A percentile compares a stretch with the other conserved stretches of the same genome.
Conservation (phyloP, 2,113 vertebrate genomes). For the Ptychochromis oligacanthus region DNA sequence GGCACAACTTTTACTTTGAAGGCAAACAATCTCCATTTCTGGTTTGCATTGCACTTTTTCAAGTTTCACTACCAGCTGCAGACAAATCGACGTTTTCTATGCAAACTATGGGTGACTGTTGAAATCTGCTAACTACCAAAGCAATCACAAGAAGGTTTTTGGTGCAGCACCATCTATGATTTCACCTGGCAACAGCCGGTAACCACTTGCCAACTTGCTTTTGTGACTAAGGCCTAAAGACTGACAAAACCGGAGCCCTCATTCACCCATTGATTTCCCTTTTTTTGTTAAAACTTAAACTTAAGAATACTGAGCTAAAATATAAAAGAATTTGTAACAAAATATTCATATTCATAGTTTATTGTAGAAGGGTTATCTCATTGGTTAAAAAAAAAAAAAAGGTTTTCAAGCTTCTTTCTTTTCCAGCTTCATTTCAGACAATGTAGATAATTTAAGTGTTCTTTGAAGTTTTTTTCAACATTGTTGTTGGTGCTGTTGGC, state of each 20-base stretch:
- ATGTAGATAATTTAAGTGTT: too few species aligned
- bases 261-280: too few species aligned
- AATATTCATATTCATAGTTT: neutral
- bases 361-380: neutral
- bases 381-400: too few species aligned
- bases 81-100: neutral
- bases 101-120: neutral
- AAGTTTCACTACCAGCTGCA: rapidly evolving
- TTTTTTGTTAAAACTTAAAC: too few species aligned
- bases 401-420: too few species aligned
- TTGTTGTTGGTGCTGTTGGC: too few species aligned
- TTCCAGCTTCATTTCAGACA: too few species aligned
- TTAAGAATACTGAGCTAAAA: too few species aligned
- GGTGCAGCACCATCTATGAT: neutral
- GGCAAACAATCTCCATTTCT: neutral
- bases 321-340: too few species aligned
- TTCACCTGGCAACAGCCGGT: neutral
- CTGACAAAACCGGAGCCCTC: too few species aligned
- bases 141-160: neutral
- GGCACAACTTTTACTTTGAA: neutral
- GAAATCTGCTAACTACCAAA: neutral
- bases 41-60: neutral
- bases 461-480: too few species aligned
- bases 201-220: neutral
- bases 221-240: too few species aligned